Base-by-base conservation (phyloP, 1,140 invertebrate genomes). In the Triops cancriformis region DNA sequence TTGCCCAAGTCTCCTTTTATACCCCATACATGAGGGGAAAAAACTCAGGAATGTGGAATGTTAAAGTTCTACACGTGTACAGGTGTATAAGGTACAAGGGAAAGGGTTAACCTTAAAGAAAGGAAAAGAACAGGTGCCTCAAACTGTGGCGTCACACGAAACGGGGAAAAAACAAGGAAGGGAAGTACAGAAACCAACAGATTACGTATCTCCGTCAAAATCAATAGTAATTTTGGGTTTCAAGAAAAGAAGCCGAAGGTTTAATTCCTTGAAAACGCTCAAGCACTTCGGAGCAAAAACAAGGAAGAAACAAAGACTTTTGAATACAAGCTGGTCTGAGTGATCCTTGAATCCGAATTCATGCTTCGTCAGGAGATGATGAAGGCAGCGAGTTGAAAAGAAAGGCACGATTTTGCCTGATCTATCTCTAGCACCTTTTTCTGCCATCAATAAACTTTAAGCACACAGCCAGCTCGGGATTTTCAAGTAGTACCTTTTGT, bases 391-490 rank as follows among this genome's bases (percentile, higher is more conserved):
- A 64, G 51, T 64, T 64, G 51, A 64, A 64, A 64, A 64, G 51
- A 64, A 64, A 64, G 14, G 23, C 51, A 64, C 51, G 51, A 64
- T 64, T 64, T 64, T 23, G 51, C 51, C 51, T 64, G 51, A 64
- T 64, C 51, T 64, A 64, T 64, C 51, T 64, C 51, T 64, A 64
- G 18, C 51, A 64, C 51, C 51, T 23, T 64, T 64, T 23, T 64
- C 51, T 18, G 23, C 51, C 51, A 64, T 64, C 51, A 64, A 64
- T 64, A 23, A 23, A 64, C 51, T 64, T 64, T 18, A 23, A 64
- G 51, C 51, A 64, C 51, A 64, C n/a, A 64, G 51, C 51, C 14
- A 64, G 51, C 51, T 64, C n/a, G 51, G 51, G 51, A 23, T 64
- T 64, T 64, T 64, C 51, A 64, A 64, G 51, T 64, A 64, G 9